Evolutionary conservation across 2,797 vertebrate genomes (phyloP), one percentile per base, ranked within the genome.

Genomic region (Taenioides sp.): DNA sequence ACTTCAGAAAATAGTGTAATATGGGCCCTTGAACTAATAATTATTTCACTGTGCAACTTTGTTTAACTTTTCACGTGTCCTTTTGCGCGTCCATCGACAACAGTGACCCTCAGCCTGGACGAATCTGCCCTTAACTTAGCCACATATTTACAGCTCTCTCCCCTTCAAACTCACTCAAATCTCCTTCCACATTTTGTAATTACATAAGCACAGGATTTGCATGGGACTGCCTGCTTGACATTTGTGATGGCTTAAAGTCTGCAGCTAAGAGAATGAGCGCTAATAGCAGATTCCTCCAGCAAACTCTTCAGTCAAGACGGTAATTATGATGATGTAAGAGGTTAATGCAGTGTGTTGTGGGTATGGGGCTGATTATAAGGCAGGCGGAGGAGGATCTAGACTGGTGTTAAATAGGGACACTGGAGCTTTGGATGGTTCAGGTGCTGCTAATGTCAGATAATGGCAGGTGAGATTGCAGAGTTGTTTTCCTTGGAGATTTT

Each of bases 151-250:
- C 43, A 12, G 10, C 43, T 47, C 43, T 14, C 14, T 6, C 43
- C 14, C 1, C 40, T 9, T 11, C 43, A 47, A 47, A 47, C 43
- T 47, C 43, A 47, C 43, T 47, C 16, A 54, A 54, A 54, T n/a
- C 20, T n/a, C 20, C 7, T 76, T 76, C 70, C 71, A 83, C 90
- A 89, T 89, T 89, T 89, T 83, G 82, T 89, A 88, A 90, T 90
- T 90, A 87, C 78, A 81, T 68, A 71, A 60, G 62, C 75, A 72
- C 85, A 76, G 72, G 81, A 87, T 89, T 88, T 87, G 84, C 78
- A 89, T 84, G 61, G 72, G 76, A 79, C 70, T 70, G 80, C 80
- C 70, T 78, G 83, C 79, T 88, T 92, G 90, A 88, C 90, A 92
- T 92, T 91, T 92, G 54, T 77, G 49, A 43, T 28, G 47, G 49